phyloP scores from a whole-genome alignment of 2,797 vertebrate species.

The Hippopotamyrus pictus region DNA sequence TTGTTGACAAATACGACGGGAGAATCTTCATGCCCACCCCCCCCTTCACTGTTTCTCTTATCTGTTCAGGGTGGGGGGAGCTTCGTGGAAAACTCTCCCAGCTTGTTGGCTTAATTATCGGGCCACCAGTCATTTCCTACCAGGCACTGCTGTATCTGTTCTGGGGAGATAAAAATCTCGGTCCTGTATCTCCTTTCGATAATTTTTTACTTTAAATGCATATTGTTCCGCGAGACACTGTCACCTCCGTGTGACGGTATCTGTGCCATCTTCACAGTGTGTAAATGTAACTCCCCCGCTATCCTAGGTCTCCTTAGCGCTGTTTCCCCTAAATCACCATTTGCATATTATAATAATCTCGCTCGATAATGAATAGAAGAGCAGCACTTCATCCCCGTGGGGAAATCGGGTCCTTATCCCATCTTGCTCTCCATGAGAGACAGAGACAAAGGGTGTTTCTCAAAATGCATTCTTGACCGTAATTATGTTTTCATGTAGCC shows the following conservation, averaged over 20 bases:
- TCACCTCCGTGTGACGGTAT: not conserved
- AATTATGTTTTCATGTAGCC: not conserved
- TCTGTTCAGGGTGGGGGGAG: slow-evolving; percentile 54
- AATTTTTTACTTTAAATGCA: slow-evolving; percentile 35
- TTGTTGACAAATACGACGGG: slow-evolving; percentile 62
- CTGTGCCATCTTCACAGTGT: not conserved
- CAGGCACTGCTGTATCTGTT: slow-evolving; percentile 43
- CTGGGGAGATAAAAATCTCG: slow-evolving; percentile 23
- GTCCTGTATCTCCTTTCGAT: slow-evolving; percentile 30
- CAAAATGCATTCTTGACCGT: not conserved
- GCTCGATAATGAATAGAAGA: slow-evolving; percentile 31
- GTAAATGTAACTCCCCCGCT: slow-evolving; percentile 42
- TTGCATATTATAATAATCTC: slow-evolving; percentile 41
- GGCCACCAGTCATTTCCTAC: slow-evolving; percentile 38
- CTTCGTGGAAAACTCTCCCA: slow-evolving; percentile 48
- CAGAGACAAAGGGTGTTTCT: not conserved
- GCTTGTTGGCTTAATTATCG: slow-evolving; percentile 45
- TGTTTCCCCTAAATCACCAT: slow-evolving; percentile 48
- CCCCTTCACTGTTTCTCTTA: slow-evolving; percentile 56
- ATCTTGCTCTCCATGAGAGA: not conserved
- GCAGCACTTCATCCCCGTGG: not conserved
- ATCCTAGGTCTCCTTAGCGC: slow-evolving; percentile 46
- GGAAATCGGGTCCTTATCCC: not conserved
- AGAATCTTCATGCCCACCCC: slow-evolving; percentile 44
- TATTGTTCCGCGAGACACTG: not conserved